Percentiles rank a stretch among this genome's conserved stretches.
phyloP scores from a whole-genome alignment of 2,888 invertebrate genomes.

The Zonitis immaculata region DNA sequence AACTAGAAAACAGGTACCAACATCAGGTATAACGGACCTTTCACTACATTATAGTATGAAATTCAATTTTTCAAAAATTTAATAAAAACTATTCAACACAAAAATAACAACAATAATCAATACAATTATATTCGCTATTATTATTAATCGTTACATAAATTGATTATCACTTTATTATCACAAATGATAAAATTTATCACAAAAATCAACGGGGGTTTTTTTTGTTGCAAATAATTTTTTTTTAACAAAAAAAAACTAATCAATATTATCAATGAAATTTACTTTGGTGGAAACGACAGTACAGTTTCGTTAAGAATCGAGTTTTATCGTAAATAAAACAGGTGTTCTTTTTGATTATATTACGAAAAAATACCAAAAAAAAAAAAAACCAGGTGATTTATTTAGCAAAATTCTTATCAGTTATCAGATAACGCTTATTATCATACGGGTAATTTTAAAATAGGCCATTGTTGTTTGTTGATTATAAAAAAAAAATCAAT shows the following conservation, averaged over 20 bases:
- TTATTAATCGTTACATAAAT: too few species aligned
- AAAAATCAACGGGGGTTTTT: too few species aligned
- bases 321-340: constrained; percentile 11
- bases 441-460: neutral
- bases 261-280: constrained; percentile 4
- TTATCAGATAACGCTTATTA: constrained; percentile 1
- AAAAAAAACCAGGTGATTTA: neutral
- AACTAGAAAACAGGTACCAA: constrained; percentile 7
- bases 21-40: neutral
- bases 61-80: too few species aligned
- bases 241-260: neutral
- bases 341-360: constrained; percentile 11
- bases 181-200: too few species aligned
- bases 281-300: constrained; percentile 13
- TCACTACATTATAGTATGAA: too few species aligned
- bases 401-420: neutral
- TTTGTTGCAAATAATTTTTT: too few species aligned
- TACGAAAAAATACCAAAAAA: constrained; percentile 1
- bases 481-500: too few species aligned
- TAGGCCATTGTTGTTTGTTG: too few species aligned
- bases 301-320: constrained; percentile 10
- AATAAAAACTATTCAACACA: too few species aligned
- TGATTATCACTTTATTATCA: too few species aligned
- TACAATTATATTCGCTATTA: too few species aligned
- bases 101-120: too few species aligned